Evolutionary conservation across 2,888 invertebrate genomes (phyloP), one percentile per base, ranked within the genome.

Genomic region (Drosophila seclusa): DNA sequence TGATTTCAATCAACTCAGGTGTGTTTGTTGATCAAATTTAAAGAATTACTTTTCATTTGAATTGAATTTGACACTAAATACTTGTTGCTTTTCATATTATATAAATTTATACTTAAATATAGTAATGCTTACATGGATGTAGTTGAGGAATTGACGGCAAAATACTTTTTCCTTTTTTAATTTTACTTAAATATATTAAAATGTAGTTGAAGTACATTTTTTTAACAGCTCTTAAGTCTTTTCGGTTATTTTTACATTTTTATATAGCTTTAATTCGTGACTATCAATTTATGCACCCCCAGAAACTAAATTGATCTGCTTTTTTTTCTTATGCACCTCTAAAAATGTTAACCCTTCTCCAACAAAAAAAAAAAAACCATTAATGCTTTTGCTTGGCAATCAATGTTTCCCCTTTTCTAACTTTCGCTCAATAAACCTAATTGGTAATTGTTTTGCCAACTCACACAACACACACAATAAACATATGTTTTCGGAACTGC

Each of bases 401-500:
- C 31, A 16, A 45, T 31, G 13, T 27, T 24, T 24, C 4, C n/a
- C n/a, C 32, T 8, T 18, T 24, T 31, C 36, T 34, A 52, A 36
- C 60, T 53, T 53, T 62, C 8, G 21, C 45, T 57, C 64, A 64
- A 49, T 53, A 32, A 36, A 62, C 11, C n/a, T 27, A 38, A 40
- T 40, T 38, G 32, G 52, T 62, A 66, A 61, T 50, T 34, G 50
- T 31, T 49, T 18, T 58, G 24, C 16, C 21, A 31, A 53, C 52
- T 16, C 18, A 7, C 21, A 52, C 31, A 16, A 16, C 45, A 45
- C 16, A n/a, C 27, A 8, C 27, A 45, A 18, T 18, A 49, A 27
- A 27, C 11, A 45, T 32, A 32, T 24, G 24, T 40, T 11, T 36
- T 13, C 49, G 31, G 16, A 42, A 10, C 21, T 57, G 69, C 27